Evolutionary conservation across 1,140 invertebrate genomes (phyloP).

Genomic region (Uloborus diversus): DNA sequence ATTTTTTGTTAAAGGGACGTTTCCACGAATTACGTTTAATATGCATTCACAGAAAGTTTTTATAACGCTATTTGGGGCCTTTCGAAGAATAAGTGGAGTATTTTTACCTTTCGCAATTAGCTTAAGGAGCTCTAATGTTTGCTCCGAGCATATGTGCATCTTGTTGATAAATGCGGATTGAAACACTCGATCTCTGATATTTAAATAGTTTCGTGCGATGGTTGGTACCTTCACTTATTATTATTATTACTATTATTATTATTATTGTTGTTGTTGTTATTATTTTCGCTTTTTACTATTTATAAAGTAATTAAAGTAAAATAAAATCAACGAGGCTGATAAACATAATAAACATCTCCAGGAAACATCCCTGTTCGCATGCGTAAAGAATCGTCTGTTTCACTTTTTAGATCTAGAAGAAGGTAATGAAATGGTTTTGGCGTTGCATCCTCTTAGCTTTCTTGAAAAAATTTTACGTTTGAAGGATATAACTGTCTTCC

Average conservation of each 20-base stretch:
- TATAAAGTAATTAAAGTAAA: too few species aligned
- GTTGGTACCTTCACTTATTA: too few species aligned
- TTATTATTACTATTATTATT: neutral
- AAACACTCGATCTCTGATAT: too few species aligned
- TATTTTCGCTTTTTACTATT: too few species aligned
- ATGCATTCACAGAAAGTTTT: neutral
- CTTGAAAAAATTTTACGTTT: neutral
- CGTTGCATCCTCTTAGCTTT: slow-evolving; percentile 1
- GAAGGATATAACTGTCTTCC: neutral
- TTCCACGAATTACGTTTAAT: neutral
- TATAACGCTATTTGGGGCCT: neutral
- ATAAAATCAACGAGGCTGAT: neutral
- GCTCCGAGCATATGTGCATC: neutral
- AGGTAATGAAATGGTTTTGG: neutral
- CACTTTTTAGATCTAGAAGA: neutral
- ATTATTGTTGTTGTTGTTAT: too few species aligned
- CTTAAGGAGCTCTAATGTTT: neutral
- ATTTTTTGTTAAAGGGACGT: neutral
- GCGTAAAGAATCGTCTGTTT: neutral
- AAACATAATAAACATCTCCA: neutral
- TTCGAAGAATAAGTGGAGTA: neutral
- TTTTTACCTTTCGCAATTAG: neutral
- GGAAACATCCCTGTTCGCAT: slow-evolving; percentile 8
- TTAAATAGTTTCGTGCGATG: too few species aligned
- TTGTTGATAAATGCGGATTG: neutral